phyloP scores from a whole-genome alignment of 2,113 vertebrate species.

The Pandion haliaetus region DNA sequence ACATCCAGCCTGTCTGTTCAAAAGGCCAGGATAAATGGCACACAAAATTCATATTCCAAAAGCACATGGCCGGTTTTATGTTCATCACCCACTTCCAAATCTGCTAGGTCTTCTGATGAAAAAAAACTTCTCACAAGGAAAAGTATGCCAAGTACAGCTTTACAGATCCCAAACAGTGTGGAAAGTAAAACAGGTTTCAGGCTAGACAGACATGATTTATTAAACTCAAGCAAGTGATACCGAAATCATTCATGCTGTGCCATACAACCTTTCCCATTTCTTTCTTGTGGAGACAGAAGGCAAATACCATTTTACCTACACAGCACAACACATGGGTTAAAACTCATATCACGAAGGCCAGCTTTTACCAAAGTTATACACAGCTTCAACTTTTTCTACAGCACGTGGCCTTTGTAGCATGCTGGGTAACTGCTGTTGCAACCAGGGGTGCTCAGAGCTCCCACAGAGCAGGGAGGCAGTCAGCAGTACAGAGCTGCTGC shows the following conservation, averaged over 20 bases:
- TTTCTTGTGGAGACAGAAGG: background rate
- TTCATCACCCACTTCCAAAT: background rate
- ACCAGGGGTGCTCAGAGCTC: background rate
- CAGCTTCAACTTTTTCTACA: background rate
- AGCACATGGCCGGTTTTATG: background rate
- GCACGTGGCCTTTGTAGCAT: background rate
- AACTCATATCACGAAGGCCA: background rate
- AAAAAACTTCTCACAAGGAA: background rate
- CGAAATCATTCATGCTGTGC: background rate
- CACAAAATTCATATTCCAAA: background rate
- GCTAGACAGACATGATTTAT: background rate
- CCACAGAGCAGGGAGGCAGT: rapidly evolving
- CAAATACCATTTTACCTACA: background rate
- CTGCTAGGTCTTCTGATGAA: background rate
- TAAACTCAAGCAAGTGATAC: background rate
- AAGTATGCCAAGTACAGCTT: background rate
- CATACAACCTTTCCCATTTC: background rate
- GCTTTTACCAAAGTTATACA: background rate
- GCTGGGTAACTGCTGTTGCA: background rate
- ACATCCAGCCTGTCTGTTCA: background rate
- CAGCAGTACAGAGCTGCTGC: background rate
- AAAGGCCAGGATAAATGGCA: background rate
- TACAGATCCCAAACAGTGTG: rapidly evolving
- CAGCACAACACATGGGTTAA: background rate
- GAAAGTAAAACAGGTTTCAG: background rate